These are phyloP conservation scores for Hydroisotoma schaefferi DNA, from an alignment of 2,888 invertebrate genomes.

Conservation along the genomic window DNA sequence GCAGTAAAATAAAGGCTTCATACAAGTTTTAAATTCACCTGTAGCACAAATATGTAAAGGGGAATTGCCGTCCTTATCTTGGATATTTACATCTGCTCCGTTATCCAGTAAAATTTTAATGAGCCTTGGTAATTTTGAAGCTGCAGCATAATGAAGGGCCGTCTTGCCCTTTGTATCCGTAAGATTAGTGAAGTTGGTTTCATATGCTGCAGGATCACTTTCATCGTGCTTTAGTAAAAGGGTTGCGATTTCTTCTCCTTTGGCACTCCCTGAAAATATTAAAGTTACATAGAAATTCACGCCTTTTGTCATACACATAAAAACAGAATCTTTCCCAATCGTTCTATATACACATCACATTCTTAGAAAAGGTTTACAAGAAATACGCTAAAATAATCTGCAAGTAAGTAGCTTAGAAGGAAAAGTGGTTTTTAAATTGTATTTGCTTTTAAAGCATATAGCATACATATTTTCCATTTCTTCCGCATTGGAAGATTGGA, in stretches of 20 bases:
- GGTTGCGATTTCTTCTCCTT: slow-evolving; percentile 24
- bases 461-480: no score
- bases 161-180: slow-evolving; percentile 31
- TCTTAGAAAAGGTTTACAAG: no score
- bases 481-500: no score
- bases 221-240: slow-evolving; percentile 25
- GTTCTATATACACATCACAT: no score
- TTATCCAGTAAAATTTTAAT: slow-evolving; percentile 17
- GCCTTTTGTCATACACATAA: background rate
- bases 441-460: no score
- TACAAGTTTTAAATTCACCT: no score
- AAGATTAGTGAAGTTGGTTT: slow-evolving; percentile 19
- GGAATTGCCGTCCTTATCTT: slow-evolving; percentile 31
- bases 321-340: no score
- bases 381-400: no score
- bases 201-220: slow-evolving; percentile 1
- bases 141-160: slow-evolving; percentile 34
- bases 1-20: no score
- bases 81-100: slow-evolving; percentile 31
- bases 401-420: no score
- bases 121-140: slow-evolving; percentile 21
- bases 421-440: no score
- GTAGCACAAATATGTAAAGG: slow-evolving; percentile 33
- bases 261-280: slow-evolving; percentile 17
- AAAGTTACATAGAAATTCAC: background rate